Conservation (phyloP, 2,113 vertebrate genomes). For the Pseudorectes ferrugineus region DNA sequence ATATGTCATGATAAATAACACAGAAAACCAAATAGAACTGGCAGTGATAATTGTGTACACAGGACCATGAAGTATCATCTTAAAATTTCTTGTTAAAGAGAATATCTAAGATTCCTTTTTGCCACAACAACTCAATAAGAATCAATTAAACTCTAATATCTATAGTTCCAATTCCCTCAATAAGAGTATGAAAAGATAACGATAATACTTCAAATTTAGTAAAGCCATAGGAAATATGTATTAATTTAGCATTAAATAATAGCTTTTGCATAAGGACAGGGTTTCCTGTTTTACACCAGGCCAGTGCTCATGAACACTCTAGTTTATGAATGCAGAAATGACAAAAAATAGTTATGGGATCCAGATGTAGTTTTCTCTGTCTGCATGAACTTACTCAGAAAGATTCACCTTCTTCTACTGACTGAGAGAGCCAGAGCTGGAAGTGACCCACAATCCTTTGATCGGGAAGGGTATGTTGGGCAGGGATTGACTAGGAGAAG, state of each 20-base stretch:
- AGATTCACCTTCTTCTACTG: not conserved
- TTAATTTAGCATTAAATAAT: not conserved
- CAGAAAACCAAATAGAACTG: not conserved
- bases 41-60: not conserved
- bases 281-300: not conserved
- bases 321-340: not conserved
- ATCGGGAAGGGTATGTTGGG: not conserved
- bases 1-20: not conserved
- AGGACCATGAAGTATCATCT: not conserved
- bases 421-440: not conserved
- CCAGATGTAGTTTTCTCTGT: not conserved
- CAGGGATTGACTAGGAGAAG: not conserved
- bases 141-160: not conserved
- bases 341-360: not conserved
- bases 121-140: not conserved
- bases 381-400: not conserved
- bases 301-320: fast-evolving
- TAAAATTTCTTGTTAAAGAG: not conserved
- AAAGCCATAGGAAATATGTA: not conserved
- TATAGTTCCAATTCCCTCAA: fast-evolving
- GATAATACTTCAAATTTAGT: not conserved
- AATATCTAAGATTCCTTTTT: not conserved
- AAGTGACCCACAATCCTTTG: not conserved
- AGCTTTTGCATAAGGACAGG: not conserved
- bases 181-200: not conserved